phyloP scores from a whole-genome alignment of 1,140 invertebrate species.

The Drosophila chauvacae region DNA sequence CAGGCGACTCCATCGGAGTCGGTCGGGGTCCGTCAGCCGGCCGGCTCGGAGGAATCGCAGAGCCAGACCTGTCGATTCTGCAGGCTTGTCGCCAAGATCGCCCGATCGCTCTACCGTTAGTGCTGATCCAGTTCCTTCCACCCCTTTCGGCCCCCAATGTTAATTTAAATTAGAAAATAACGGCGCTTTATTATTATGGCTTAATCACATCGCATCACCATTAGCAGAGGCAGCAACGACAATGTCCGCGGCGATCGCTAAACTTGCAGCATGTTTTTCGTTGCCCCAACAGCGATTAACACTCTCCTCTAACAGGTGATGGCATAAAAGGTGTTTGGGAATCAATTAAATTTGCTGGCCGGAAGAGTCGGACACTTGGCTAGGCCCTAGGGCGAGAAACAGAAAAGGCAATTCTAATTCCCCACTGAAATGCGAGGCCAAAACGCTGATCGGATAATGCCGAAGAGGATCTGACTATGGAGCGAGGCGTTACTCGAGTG shows the following conservation, averaged over 20 bases:
- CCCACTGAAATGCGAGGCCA: slow-evolving; percentile 54
- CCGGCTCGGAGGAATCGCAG: slow-evolving; percentile 27
- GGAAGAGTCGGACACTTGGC: slow-evolving; percentile 51
- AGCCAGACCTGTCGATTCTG: slow-evolving; percentile 33
- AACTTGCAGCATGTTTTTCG: slow-evolving; percentile 54
- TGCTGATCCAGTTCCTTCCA: slow-evolving; percentile 57
- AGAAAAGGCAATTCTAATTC: slow-evolving; percentile 49
- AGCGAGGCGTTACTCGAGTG: slow-evolving; percentile 10
- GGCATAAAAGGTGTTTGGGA: slow-evolving; percentile 64
- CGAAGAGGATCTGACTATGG: slow-evolving; percentile 47
- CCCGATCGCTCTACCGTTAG: slow-evolving; percentile 50
- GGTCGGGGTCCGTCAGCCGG: slow-evolving; percentile 44
- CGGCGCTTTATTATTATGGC: slow-evolving; percentile 79
- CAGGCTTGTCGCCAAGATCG: slow-evolving; percentile 51
- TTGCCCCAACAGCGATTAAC: slow-evolving; percentile 61
- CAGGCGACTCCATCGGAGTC: slow-evolving; percentile 38
- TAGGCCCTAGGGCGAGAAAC: slow-evolving; percentile 15
- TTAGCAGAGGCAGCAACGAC: slow-evolving; percentile 33
- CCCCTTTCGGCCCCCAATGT: slow-evolving; percentile 37
- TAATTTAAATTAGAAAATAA: slow-evolving; percentile 79
- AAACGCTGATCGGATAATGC: slow-evolving; percentile 57
- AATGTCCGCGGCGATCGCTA: slow-evolving; percentile 28
- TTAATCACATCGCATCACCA: slow-evolving; percentile 72
- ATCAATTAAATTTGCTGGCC: slow-evolving; percentile 68
- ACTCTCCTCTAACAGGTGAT: slow-evolving; percentile 71